Conservation (phyloP, 2,888 invertebrate genomes). For the Eupithecia subfuscata region DNA sequence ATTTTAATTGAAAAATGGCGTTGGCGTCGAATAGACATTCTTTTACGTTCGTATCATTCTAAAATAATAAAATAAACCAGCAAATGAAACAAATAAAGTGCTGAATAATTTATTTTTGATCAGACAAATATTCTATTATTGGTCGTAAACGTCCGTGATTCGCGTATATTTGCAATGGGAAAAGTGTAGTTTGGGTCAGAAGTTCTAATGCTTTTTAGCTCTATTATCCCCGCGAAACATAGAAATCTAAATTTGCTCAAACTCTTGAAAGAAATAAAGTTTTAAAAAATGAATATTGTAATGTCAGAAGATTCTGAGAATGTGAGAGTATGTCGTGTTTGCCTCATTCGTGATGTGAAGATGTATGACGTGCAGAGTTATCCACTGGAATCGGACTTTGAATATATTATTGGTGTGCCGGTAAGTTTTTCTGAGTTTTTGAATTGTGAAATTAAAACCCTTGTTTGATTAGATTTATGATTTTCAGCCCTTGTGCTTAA, state of each 20-base stretch:
- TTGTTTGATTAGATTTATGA: not conserved
- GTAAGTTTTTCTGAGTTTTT: conserved; percentile 55
- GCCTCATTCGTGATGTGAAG: conserved; percentile 65
- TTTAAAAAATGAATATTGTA: conserved; percentile 52
- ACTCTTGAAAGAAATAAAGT: not conserved
- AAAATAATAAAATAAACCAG: conserved; percentile 9
- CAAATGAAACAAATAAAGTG: not conserved
- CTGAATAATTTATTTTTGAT: not conserved
- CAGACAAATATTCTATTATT: not conserved
- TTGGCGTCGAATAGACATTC: conserved; percentile 31
- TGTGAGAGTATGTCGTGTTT: conserved; percentile 70
- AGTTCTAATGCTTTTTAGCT: conserved; percentile 77
- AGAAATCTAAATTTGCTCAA: conserved; percentile 19
- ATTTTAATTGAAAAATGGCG: conserved; percentile 11
- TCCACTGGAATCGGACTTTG: conserved; percentile 65
- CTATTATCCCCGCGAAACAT: conserved; percentile 66
- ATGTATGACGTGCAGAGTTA: conserved; percentile 62
- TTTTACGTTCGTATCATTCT: not conserved
- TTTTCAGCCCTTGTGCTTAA: not conserved
- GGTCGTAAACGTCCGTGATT: not conserved
- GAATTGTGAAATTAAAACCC: no score
- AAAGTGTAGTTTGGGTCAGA: conserved; percentile 44
- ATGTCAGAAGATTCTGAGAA: conserved; percentile 44
- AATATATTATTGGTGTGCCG: conserved; percentile 61
- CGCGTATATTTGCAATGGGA: not conserved